Evolutionary conservation across 2,113 vertebrate species (phyloP).

Genomic region (Alectura lathami): DNA sequence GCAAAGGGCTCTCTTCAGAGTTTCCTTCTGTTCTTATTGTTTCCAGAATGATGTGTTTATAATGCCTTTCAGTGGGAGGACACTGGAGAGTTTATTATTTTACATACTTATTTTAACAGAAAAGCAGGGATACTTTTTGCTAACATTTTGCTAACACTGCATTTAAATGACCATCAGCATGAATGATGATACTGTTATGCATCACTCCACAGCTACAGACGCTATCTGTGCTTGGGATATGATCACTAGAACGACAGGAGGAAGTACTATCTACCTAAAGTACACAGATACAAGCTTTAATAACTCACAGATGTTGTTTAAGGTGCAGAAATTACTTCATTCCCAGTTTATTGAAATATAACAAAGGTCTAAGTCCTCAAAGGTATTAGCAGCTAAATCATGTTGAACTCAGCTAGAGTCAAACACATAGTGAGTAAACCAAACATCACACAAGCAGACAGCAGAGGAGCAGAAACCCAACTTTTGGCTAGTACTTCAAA

Average conservation of each 20-base stretch:
- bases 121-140: neutral
- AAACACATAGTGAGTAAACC: neutral
- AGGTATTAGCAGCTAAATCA: slow-evolving; percentile 42
- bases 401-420: neutral
- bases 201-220: neutral
- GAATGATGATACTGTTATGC: neutral
- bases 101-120: neutral
- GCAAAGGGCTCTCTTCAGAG: neutral
- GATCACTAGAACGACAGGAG: neutral
- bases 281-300: slow-evolving; percentile 17
- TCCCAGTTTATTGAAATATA: slow-evolving; percentile 57
- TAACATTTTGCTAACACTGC: neutral
- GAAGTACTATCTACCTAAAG: neutral
- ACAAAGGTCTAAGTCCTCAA: slow-evolving; percentile 40
- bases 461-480: neutral
- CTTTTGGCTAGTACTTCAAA: neutral
- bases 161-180: neutral
- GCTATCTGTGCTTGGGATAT: neutral
- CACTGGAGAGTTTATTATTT: neutral
- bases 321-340: slow-evolving; percentile 47
- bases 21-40: neutral
- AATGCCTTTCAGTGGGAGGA: neutral
- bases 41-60: neutral
- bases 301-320: slow-evolving; percentile 45
- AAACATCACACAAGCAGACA: neutral